Evolutionary conservation across 2,888 invertebrate species (phyloP).

Genomic region (Ormyrus rosae): DNA sequence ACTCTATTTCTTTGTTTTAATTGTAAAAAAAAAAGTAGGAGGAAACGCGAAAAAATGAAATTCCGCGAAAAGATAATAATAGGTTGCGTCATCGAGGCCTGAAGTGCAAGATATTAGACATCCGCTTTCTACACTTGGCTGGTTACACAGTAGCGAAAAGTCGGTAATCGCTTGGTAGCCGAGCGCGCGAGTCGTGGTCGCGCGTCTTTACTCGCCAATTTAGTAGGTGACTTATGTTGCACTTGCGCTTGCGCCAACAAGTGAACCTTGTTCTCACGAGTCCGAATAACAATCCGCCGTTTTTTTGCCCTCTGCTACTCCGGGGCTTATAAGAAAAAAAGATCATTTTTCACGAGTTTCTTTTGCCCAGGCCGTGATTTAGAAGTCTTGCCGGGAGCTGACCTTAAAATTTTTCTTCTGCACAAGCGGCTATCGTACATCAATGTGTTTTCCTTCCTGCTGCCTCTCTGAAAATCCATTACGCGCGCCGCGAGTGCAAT

Average conservation of each 20-base stretch:
- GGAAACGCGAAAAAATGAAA: slow-evolving; percentile 2
- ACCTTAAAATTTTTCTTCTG: slow-evolving; percentile 16
- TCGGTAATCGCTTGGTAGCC: slow-evolving; percentile 26
- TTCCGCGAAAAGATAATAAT: slow-evolving; percentile 4
- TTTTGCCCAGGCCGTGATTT: neutral
- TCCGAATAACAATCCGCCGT: slow-evolving; percentile 13
- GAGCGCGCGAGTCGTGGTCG: neutral
- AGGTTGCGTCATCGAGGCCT: slow-evolving; percentile 3
- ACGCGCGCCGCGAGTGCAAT: no score
- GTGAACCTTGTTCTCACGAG: slow-evolving; percentile 42
- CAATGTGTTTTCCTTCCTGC: no score
- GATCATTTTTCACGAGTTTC: slow-evolving; percentile 31
- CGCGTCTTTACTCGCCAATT: slow-evolving; percentile 48
- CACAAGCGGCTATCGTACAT: no score
- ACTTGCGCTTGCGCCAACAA: slow-evolving; percentile 24
- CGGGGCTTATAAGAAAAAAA: neutral
- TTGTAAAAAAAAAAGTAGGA: neutral
- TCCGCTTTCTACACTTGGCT: slow-evolving; percentile 44
- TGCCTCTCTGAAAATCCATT: no score
- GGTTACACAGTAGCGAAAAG: slow-evolving; percentile 38
- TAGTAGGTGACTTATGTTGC: slow-evolving; percentile 46
- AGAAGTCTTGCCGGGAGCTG: slow-evolving; percentile 4
- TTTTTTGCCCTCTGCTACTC: neutral
- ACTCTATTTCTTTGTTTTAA: neutral
- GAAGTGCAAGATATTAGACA: slow-evolving; percentile 35